These are phyloP conservation scores for Hesperophylax magnus DNA, from an alignment of 1,140 invertebrate genomes.

Conservation along the genomic window DNA sequence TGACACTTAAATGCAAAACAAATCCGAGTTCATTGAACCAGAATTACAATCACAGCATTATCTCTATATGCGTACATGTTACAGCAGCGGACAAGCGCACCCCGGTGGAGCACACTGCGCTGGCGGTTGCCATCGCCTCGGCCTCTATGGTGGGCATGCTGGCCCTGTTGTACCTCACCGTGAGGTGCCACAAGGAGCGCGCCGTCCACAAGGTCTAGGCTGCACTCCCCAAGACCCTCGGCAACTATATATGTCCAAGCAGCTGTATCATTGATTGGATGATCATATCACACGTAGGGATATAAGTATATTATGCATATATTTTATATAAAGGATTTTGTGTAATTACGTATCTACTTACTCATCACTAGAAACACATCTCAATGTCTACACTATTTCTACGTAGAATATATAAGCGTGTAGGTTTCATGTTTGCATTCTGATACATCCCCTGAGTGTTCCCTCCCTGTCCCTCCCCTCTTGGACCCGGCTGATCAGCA, in stretches of 20 bases:
- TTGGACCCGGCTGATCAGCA: not conserved
- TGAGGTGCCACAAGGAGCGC: slow-evolving; percentile 47
- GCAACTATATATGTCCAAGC: not conserved
- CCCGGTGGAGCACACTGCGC: slow-evolving; percentile 48
- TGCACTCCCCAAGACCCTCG: not conserved
- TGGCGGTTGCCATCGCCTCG: slow-evolving; percentile 48
- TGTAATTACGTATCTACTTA: slow-evolving; percentile 21
- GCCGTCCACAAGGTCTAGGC: slow-evolving; percentile 55
- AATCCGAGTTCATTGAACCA: no score
- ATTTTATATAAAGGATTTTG: slow-evolving; percentile 41
- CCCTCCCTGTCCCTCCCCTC: not conserved
- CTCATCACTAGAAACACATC: slow-evolving; percentile 26
- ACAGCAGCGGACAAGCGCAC: slow-evolving; percentile 40
- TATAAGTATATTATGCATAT: slow-evolving; percentile 34
- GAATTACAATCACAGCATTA: no score
- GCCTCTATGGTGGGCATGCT: slow-evolving; percentile 47
- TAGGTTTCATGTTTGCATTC: slow-evolving; percentile 9
- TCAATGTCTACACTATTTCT: slow-evolving; percentile 28
- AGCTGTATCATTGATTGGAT: not conserved
- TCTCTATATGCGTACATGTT: no score
- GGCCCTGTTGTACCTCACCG: slow-evolving; percentile 47
- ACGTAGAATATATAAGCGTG: slow-evolving; percentile 20
- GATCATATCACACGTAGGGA: slow-evolving; percentile 30
- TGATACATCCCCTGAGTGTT: not conserved
- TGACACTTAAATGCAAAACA: no score